Conservation (phyloP, 2,888 invertebrate genomes). For the Drosophila incognita region DNA sequence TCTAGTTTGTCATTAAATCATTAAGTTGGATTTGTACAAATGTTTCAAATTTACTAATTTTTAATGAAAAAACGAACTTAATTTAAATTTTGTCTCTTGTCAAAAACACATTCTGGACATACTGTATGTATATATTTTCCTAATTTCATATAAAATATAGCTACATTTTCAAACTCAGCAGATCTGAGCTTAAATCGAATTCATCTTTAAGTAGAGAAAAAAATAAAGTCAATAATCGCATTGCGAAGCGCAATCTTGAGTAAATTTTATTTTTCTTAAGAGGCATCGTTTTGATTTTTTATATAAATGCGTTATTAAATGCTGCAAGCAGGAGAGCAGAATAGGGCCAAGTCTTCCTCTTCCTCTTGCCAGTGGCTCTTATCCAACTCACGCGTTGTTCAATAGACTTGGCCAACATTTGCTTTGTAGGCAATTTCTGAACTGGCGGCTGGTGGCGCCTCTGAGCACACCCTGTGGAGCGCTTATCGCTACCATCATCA, state of each 20-base stretch:
- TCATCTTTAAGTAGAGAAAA: neutral
- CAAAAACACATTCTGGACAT: neutral
- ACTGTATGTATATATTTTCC: neutral
- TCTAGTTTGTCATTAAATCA: neutral
- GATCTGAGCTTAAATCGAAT: neutral
- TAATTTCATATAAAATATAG: too few relatives aligned
- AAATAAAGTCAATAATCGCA: conserved; percentile 21
- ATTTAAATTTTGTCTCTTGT: neutral
- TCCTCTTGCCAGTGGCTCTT: neutral
- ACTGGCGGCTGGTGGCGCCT: conserved; percentile 41
- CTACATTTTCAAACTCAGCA: neutral
- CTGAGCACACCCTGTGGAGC: conserved; percentile 71
- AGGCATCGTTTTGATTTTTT: conserved; percentile 5
- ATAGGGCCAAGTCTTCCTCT: conserved; percentile 6
- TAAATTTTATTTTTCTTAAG: conserved; percentile 34
- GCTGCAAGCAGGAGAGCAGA: conserved; percentile 34
- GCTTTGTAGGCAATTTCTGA: conserved; percentile 48
- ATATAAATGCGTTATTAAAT: conserved; percentile 48
- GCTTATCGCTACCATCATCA: conserved; percentile 75
- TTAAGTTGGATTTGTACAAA: too few relatives aligned
- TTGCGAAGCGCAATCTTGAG: conserved; percentile 24
- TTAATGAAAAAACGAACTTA: neutral
- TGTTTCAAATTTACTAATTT: too few relatives aligned
- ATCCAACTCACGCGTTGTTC: neutral
- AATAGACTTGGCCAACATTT: conserved; percentile 31